These are phyloP conservation scores for Oligia strigilis DNA, from an alignment of 2,888 invertebrate genomes.

Conservation along the genomic window DNA sequence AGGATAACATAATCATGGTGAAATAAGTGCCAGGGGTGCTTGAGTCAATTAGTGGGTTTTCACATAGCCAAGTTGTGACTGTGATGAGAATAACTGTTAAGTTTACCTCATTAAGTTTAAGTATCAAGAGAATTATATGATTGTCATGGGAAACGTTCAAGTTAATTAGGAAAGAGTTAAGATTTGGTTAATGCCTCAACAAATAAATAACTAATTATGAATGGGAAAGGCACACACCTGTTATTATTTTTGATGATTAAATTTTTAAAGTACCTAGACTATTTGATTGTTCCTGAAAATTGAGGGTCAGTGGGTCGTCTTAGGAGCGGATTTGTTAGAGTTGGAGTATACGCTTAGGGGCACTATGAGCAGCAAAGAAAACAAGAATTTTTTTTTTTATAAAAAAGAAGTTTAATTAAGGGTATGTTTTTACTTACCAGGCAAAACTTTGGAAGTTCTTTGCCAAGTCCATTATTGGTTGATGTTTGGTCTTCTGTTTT, in stretches of 20 bases:
- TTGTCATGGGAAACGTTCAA: neutral
- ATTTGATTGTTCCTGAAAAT: neutral
- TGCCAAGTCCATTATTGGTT: conserved; percentile 77
- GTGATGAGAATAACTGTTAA: conserved; percentile 13
- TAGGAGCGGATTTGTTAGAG: no score
- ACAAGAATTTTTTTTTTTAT: no score
- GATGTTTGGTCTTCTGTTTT: conserved; percentile 51
- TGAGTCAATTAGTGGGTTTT: neutral
- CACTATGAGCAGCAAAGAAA: no score
- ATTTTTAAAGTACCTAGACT: neutral
- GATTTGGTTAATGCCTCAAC: neutral
- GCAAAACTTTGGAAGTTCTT: conserved; percentile 80
- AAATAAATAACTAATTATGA: neutral
- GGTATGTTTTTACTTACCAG: conserved; percentile 73
- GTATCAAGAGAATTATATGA: neutral
- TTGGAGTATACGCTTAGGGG: no score
- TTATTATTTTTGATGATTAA: neutral
- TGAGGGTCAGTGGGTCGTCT: neutral
- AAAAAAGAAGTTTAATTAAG: neutral
- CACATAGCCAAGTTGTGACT: conserved; percentile 7
- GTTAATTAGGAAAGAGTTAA: neutral
- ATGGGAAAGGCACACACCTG: neutral
- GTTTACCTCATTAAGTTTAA: conserved; percentile 3
- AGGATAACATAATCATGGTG: conserved; percentile 10
- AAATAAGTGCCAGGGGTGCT: neutral